Evolutionary conservation across 2,113 vertebrate species (phyloP), one percentile per base, ranked within the genome.

Genomic region (Cyanoliseus patagonus): DNA sequence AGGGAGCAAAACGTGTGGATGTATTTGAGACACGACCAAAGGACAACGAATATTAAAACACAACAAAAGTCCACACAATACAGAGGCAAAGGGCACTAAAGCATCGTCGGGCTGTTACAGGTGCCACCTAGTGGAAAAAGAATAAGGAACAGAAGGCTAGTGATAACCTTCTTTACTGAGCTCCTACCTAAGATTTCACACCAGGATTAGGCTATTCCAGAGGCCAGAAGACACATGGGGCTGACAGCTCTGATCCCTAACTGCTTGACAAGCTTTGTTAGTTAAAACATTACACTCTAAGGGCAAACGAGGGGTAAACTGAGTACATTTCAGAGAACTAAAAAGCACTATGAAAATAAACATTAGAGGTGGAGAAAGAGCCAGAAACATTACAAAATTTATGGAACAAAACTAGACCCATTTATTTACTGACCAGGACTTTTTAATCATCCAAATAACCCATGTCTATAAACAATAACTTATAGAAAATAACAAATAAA

Each of bases 41-140:
- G 46, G 22, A 61, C 22, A 55, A 61, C 9, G 46, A 11, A 25
- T 28, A 73, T 17, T 6, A 22, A 20, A 55, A 27, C 44, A 35
- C 41, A 78, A 66, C 59, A 69, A 22, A 14, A 63, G 67, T 42
- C 42, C 37, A 41, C 6, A 7, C 13, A 53, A 44, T 1, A 9
- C 33, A n/a, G 51, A 52, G 78, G 55, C 55, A 94, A 52, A 89
- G 77, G 57, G 44, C 68, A 33, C 68, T 55, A 47, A 47, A 75
- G 12, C 47, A 68, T 12, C 1, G 1, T n/a, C 19, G 69, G 64
- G 59, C 57, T 86, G 59, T 7, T 27, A 10, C 42, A 83, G 72
- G 42, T 89, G 94, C 94, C 90, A 93, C 31, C 90, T 87, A 87
- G 87, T 13, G 90, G 90, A 33, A 83, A 25, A 88, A n/a, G 18